phyloP scores from a whole-genome alignment of 1,140 invertebrate species.

The Sycobia sp. region DNA sequence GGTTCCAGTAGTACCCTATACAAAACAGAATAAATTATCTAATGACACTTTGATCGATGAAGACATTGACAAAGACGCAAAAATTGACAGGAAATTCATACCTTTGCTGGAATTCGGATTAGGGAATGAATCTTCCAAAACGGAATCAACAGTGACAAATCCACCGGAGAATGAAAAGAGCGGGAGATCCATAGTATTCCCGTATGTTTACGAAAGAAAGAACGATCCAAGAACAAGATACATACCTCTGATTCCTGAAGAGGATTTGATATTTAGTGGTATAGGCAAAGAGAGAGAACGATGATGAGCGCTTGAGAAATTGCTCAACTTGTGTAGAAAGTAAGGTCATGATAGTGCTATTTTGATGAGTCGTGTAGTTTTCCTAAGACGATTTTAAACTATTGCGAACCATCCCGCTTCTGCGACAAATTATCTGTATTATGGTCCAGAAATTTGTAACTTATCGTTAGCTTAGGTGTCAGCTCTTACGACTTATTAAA shows the following conservation, averaged over 20 bases:
- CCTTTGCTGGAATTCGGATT: slow-evolving; percentile 44
- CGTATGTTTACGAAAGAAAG: slow-evolving; percentile 55
- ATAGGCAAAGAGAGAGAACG: slow-evolving; percentile 1
- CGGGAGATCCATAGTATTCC: slow-evolving; percentile 51
- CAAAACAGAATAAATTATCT: no score
- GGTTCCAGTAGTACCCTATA: no score
- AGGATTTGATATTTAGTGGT: slow-evolving; percentile 44
- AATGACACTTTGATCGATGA: not conserved
- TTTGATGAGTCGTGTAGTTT: not conserved
- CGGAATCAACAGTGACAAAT: slow-evolving; percentile 16
- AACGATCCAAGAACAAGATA: slow-evolving; percentile 57
- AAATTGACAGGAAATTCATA: slow-evolving; percentile 53
- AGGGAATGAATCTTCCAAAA: not conserved
- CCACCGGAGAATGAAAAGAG: no score
- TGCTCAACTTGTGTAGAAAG: no score
- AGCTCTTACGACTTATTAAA: no score
- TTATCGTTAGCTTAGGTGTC: not conserved
- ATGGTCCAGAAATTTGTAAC: not conserved
- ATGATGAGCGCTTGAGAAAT: slow-evolving; percentile 3
- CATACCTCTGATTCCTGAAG: slow-evolving; percentile 55
- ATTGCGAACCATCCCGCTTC: not conserved
- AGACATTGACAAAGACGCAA: not conserved
- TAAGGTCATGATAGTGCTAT: no score
- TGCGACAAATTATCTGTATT: not conserved
- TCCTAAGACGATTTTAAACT: not conserved